Base-by-base conservation (phyloP, 2,888 invertebrate species). In the Drosophila borborema region DNA sequence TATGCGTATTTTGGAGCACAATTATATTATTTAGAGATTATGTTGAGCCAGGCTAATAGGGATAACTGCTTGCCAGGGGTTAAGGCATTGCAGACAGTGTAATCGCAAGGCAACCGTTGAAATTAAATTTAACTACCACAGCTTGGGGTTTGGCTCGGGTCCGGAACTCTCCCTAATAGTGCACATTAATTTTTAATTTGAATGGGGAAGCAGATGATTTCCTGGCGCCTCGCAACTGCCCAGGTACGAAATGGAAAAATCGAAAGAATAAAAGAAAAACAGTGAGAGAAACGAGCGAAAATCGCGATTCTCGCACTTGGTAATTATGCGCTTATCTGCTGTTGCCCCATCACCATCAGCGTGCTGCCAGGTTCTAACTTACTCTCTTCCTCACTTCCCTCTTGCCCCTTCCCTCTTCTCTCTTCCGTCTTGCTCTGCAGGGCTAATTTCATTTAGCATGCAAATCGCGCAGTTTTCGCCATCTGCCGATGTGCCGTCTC, bases 271-370 rank as follows among this genome's bases (percentile, higher is more conserved):
- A 43, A 23, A 20, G 8, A 55, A 55, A 70, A 68, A 46, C n/a
- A 62, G 53, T 48, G 28, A 4, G 62, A 23, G 38, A 63, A 75
- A 51, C n/a, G 31, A 34, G 58, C 45, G 43, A 20, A 43, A 54
- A 28, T 49, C 53, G 54, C 59, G 64, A 64, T 68, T 51, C 63
- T 78, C 59, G 46, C 72, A 63, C 58, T 72, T 49, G 80, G 81
- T 81, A 87, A 85, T 81, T 85, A 85, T 68, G 77, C 86, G 86
- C 75, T 83, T 85, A 87, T 87, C 84, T 82, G 62, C 12, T 61
- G 87, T 66, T 75, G 78, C 59, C 73, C 48, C 65, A 66, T 75
- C 72, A 62, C 66, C 76, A 48, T 23, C 40, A 41, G 31, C 23
- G 56, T 51, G 20, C 34, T 9, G 41, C 38, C 0, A 14, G 20